Base-by-base conservation (phyloP, 2,113 vertebrate genomes). In the crab-eating macaque (Macaca fascicularis) region DNA sequence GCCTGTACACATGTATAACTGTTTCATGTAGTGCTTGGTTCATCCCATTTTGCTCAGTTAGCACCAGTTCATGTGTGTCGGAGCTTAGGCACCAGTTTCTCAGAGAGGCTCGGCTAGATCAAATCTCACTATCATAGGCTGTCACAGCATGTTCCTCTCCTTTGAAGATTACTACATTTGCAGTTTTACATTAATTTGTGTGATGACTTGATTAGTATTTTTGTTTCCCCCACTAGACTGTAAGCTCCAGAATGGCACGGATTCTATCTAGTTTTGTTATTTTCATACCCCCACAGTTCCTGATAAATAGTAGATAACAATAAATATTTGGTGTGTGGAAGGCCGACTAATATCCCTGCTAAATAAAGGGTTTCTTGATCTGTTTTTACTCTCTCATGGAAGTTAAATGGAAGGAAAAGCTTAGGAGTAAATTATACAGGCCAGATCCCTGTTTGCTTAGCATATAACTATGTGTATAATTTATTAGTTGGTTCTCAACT, bases 331-430 rank as follows among this genome's bases (percentile, higher is more conserved):
- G 59, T 81, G 12, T 32, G 89, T 91, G 40, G 27, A 70, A 80
- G 17, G 25, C 75, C 78, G 8, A 83, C 93, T 83, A 72, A 67
- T 7, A 59, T 75, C 61, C 25, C 80, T 96, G 45, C n/a, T 96
- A 89, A 72, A 87, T 93, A 81, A 30, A 70, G 25, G 17, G 30
- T 92, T 85, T 92, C 83, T 88, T 84, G 40, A 84, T 78, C 80
- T 85, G 9, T 80, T 43, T 50, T 80, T 93, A 43, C 70, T 92
- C 38, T 81, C 78, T 25, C 13, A 2, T 76, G 50, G 35, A 89
- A 89, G 6, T 81, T 92, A 70, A 89, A 61, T 84, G n/a, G 81
- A 67, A 93, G 70, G 23, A 94, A 69, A 93, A 76, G 23, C 45
- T 69, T 52, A 59, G 32, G 89, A 86, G 23, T 81, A 89, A 93